Evolutionary conservation across 2,888 invertebrate genomes (phyloP).

Genomic region (Chalcosyrphus nemorum): DNA sequence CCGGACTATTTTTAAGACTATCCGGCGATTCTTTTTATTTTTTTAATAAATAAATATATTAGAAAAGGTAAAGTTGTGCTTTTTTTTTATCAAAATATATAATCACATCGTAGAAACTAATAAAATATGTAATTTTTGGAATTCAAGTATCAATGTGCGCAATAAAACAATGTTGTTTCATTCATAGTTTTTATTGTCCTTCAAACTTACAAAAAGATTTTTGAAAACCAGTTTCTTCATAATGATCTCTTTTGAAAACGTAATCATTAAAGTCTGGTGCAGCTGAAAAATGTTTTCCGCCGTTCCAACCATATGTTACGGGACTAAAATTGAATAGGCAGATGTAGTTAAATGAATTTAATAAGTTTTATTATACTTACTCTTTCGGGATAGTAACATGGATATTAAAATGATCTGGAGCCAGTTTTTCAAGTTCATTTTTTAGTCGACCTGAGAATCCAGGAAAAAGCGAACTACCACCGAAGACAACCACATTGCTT

Average conservation of each 20-base stretch:
- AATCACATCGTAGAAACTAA: no score
- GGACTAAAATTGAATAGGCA: constrained; percentile 84
- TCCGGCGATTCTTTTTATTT: no score
- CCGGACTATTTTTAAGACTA: no score
- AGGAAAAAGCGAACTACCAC: constrained; percentile 90
- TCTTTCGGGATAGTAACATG: constrained; percentile 87
- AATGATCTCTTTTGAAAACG: constrained; percentile 91
- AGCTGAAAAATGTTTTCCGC: constrained; percentile 89
- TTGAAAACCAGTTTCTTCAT: constrained; percentile 90
- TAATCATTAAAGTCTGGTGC: constrained; percentile 88
- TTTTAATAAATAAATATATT: no score
- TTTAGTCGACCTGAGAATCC: constrained; percentile 91
- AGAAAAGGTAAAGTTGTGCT: no score
- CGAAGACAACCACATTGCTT: constrained; percentile 92
- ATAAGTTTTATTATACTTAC: constrained; percentile 83
- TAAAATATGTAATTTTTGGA: no score
- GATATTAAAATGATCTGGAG: constrained; percentile 90
- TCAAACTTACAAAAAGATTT: not conserved
- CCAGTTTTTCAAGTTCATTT: constrained; percentile 89
- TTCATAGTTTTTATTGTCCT: not conserved
- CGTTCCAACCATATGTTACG: constrained; percentile 93
- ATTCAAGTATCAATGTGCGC: no score
- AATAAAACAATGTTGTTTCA: no score
- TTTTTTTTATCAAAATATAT: no score
- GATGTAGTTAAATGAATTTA: not conserved